Conservation (phyloP, 2,888 invertebrate genomes). For the Lydus trimaculatus region DNA sequence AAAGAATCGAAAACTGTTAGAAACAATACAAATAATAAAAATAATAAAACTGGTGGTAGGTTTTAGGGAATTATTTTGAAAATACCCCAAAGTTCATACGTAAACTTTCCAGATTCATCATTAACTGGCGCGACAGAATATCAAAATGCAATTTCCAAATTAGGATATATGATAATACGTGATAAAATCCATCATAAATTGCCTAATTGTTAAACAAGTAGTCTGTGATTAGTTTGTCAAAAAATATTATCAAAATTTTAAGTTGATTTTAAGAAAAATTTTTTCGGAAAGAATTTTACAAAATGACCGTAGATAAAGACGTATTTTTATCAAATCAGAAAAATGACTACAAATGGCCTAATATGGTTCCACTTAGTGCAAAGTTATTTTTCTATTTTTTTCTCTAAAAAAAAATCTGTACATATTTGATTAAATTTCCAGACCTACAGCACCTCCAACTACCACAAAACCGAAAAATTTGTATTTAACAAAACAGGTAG, state of each 20-base stretch:
- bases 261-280: constrained; percentile 38
- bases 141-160: constrained; percentile 68
- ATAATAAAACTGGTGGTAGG: too few species aligned
- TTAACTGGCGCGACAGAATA: constrained; percentile 65
- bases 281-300: too few species aligned
- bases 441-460: constrained; percentile 68
- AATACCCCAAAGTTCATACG: too few species aligned
- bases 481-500: constrained; percentile 64
- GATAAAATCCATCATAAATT: constrained; percentile 63
- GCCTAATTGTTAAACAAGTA: constrained; percentile 19
- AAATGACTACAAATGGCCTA: constrained; percentile 69
- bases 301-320: constrained; percentile 48
- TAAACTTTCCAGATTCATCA: constrained; percentile 27
- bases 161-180: constrained; percentile 68
- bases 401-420: background rate
- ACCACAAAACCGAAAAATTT: constrained; percentile 61
- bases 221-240: constrained; percentile 44
- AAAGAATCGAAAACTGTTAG: background rate
- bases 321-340: constrained; percentile 63
- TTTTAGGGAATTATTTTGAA: too few species aligned
- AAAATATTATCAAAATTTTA: constrained; percentile 51
- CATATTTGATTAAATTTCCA: constrained; percentile 43
- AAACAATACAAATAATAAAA: too few species aligned
- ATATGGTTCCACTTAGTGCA: constrained; percentile 64
- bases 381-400: constrained; percentile 57